Percentiles rank a stretch among this genome's conserved stretches.
phyloP scores from a whole-genome alignment of 2,113 vertebrate species.

The Drymodes brunneopygia region DNA sequence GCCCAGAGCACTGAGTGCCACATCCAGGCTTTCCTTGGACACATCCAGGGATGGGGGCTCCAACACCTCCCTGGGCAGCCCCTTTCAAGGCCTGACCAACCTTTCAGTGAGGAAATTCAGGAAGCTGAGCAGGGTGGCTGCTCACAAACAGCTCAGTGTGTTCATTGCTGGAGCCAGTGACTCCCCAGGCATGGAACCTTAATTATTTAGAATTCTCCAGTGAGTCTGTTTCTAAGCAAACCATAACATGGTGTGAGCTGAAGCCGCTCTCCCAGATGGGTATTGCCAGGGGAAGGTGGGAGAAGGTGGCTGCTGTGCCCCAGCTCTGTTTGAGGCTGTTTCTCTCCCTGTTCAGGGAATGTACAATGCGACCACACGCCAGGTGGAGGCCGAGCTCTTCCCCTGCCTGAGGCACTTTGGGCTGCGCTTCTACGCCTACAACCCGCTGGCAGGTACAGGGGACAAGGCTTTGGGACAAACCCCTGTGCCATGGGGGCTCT shows the following conservation, averaged over 20 bases:
- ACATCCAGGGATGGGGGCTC: not conserved
- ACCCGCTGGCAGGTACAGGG: slow-evolving; percentile 86
- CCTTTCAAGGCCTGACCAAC: not conserved
- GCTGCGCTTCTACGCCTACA: slow-evolving; percentile 92
- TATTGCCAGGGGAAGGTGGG: not conserved
- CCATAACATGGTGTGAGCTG: not conserved
- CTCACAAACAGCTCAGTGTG: not conserved
- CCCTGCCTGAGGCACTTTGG: slow-evolving; percentile 85
- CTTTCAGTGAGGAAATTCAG: not conserved
- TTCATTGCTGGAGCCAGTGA: not conserved
- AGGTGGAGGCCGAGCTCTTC: slow-evolving; percentile 87
- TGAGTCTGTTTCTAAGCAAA: not conserved
- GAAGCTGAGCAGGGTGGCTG: not conserved
- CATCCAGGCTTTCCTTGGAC: rapidly evolving
- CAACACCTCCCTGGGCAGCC: not conserved
- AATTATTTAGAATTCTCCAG: not conserved
- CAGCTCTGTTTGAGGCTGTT: slow-evolving; percentile 13
- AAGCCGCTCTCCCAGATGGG: rapidly evolving
- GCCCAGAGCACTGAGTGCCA: not conserved
- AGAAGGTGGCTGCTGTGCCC: slow-evolving; percentile 40
- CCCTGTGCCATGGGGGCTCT: rapidly evolving
- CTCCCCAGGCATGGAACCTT: slow-evolving; percentile 64
- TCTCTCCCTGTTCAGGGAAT: slow-evolving; percentile 77
- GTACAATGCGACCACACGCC: slow-evolving; percentile 93
- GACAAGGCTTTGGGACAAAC: not conserved